Conservation (phyloP, 2,888 invertebrate species). For the Athalia cordata region DNA sequence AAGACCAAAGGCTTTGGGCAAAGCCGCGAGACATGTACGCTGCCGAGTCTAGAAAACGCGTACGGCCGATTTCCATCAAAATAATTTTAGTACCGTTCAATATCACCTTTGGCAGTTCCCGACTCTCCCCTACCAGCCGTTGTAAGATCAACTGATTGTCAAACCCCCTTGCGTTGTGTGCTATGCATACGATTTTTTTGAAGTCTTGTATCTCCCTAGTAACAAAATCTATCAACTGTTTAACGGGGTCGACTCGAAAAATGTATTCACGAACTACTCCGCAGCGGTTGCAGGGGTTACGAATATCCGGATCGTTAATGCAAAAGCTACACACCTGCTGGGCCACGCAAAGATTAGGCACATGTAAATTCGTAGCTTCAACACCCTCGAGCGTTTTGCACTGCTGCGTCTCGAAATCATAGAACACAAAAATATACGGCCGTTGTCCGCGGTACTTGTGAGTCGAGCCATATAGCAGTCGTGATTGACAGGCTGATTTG, state of each 20-base stretch:
- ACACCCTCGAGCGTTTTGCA: neutral
- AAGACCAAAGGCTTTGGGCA: slow-evolving; percentile 60
- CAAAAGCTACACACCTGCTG: no score
- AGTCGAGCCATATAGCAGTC: neutral
- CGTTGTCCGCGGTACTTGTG: neutral
- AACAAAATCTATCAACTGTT: neutral
- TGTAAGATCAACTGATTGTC: neutral
- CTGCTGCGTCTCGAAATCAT: slow-evolving; percentile 24
- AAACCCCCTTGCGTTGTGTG: neutral
- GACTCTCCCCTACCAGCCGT: neutral
- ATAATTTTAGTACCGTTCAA: slow-evolving; percentile 52
- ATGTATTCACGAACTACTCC: neutral
- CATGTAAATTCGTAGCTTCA: neutral
- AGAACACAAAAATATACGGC: slow-evolving; percentile 8
- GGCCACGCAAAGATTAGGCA: neutral
- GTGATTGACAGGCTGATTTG: neutral
- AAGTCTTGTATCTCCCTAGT: neutral
- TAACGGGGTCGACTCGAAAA: neutral
- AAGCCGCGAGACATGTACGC: slow-evolving; percentile 57
- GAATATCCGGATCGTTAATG: no score
- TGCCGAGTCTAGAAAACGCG: slow-evolving; percentile 55
- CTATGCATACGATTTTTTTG: neutral
- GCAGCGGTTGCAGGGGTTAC: no score
- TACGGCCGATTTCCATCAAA: slow-evolving; percentile 46
- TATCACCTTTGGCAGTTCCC: slow-evolving; percentile 5